Evolutionary conservation across 2,888 invertebrate species (phyloP), one percentile per base, ranked within the genome.

Genomic region (Podotricha telesiphe): DNA sequence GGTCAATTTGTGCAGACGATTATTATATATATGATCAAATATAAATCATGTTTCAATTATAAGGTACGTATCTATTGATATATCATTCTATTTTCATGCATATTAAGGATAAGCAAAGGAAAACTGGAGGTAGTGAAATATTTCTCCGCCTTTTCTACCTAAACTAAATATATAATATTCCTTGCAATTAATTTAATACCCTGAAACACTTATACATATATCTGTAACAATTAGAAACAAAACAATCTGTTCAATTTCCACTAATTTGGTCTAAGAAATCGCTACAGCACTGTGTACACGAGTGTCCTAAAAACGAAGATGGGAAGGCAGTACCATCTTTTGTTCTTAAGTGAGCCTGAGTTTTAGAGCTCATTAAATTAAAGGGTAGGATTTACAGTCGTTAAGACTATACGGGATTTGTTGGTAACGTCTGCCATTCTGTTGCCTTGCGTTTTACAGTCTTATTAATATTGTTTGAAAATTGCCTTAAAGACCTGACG

Each of bases 311-410:
- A 34, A 88, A 87, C 86, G 86, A 86, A 88, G 88, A 85, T 80
- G 78, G 78, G 77, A 75, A 72, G 75, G 79, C 81, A 71, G 78
- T 79, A 81, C 80, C 84, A 80, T 79, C 83, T 85, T 88, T 89
- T 91, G 89, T 91, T 86, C 83, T 78, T 78, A 76, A 79, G 79
- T 76, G 79, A 79, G 85, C 79, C 87, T 90, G 90, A 86, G 83
- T 89, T 90, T 89, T 86, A 89, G 86, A 85, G 87, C 88, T 89
- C 90, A 88, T 91, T 91, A 89, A 86, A 86, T 88, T 85, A 88
- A 85, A 86, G 80, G 82, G 82, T 82, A 81, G 80, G 86, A 84
- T 86, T 88, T 85, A 84, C 84, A 86, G 84, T 86, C 85, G 82
- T 84, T 85, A 82, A 73, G 75, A 76, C 77, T 78, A 77, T 74